These are phyloP conservation scores for Pampusana beccarii DNA, from an alignment of 2,113 vertebrate genomes.

Conservation along the genomic window DNA sequence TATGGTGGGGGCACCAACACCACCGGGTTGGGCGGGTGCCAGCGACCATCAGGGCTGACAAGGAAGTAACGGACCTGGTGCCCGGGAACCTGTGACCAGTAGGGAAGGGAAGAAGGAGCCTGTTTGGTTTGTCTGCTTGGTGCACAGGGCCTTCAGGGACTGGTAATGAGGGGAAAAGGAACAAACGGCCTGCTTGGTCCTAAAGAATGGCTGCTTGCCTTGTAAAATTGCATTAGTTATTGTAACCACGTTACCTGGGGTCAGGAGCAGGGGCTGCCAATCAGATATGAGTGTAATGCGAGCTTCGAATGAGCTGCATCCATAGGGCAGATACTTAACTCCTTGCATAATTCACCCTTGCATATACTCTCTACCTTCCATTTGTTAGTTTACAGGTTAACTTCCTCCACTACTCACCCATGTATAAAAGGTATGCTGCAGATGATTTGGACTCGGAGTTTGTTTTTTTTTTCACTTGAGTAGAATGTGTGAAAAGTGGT, in stretches of 20 bases:
- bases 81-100: too few species aligned
- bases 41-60: fast-evolving
- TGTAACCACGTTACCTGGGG: not conserved
- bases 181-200: fast-evolving
- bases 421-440: not conserved
- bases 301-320: not conserved
- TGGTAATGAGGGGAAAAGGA: not conserved
- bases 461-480: not conserved
- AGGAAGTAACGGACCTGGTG: fast-evolving
- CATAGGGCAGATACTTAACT: not conserved
- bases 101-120: not conserved
- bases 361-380: not conserved
- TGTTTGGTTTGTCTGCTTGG: not conserved
- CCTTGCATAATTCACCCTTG: not conserved
- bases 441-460: not conserved
- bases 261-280: fast-evolving
- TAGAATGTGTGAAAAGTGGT: not conserved
- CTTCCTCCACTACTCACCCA: not conserved
- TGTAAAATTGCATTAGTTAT: fast-evolving
- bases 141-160: not conserved
- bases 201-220: not conserved
- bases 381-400: not conserved
- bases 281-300: not conserved
- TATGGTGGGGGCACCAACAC: fast-evolving
- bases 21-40: fast-evolving